A percentile compares a stretch with the other conserved stretches of the same genome.
Conservation (phyloP, 2,888 invertebrate species). For the Dolichomitus sp. region DNA sequence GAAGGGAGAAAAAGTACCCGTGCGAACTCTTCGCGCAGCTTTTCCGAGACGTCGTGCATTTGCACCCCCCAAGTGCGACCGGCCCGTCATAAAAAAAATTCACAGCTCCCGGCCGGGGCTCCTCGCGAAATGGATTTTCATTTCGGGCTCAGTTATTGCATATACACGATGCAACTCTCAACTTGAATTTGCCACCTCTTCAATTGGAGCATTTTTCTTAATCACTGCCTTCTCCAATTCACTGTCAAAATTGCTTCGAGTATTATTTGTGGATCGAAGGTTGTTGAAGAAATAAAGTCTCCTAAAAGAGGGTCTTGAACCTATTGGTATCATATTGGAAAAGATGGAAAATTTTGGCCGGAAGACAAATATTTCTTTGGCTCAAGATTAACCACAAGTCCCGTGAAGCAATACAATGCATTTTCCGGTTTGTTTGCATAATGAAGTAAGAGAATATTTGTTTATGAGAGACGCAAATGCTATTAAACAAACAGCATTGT, state of each 20-base stretch:
- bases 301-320: not conserved
- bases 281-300: not conserved
- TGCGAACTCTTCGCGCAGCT: constrained; percentile 17
- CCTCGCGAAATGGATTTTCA: constrained; percentile 50
- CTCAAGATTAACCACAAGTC: too few species aligned
- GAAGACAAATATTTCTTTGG: too few species aligned
- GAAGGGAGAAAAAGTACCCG: constrained; percentile 26
- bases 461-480: too few species aligned
- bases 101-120: constrained; percentile 25
- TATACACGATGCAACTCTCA: not conserved
- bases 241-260: not conserved
- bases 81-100: constrained; percentile 45
- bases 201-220: not conserved
- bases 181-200: constrained; percentile 5
- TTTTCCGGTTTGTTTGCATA: too few species aligned
- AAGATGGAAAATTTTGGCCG: too few species aligned
- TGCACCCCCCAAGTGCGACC: constrained; percentile 39
- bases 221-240: not conserved
- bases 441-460: too few species aligned
- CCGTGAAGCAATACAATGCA: too few species aligned
- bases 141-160: constrained; percentile 47
- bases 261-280: not conserved
- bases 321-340: not conserved
- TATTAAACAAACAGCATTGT: too few species aligned
- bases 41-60: constrained; percentile 51